Evolutionary conservation across 2,888 invertebrate species (phyloP).

Genomic region (Eupithecia tripunctaria): DNA sequence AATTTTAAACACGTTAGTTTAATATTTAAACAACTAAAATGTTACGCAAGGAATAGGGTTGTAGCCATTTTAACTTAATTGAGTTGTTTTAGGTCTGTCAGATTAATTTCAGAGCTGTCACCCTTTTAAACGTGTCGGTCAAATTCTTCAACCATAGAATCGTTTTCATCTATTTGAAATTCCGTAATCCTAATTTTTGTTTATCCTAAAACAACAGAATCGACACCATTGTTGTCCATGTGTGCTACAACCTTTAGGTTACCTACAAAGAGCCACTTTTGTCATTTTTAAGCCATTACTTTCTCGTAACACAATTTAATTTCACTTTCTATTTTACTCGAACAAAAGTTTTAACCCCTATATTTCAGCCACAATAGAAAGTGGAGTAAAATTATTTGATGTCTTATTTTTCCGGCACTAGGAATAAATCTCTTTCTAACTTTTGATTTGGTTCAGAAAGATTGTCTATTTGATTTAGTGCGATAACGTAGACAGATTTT

Average conservation of each 20-base stretch:
- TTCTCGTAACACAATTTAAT: conserved; percentile 40
- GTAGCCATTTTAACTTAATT: too few relatives aligned
- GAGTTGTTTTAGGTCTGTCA: too few relatives aligned
- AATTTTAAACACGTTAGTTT: too few relatives aligned
- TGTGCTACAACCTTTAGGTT: neutral
- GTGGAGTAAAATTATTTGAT: conserved; percentile 43
- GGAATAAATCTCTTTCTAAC: conserved; percentile 48
- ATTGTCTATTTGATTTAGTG: conserved; percentile 44
- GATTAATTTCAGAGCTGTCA: too few relatives aligned
- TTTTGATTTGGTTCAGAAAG: conserved; percentile 44
- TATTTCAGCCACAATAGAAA: conserved; percentile 42
- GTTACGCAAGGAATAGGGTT: too few relatives aligned
- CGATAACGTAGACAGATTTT: conserved; percentile 32
- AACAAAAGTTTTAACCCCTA: conserved; percentile 42
- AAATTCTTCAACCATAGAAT: too few relatives aligned
- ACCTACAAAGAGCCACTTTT: conserved; percentile 27
- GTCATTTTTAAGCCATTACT: conserved; percentile 27
- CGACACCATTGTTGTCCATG: neutral
- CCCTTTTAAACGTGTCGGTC: too few relatives aligned
- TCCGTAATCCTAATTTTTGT: too few relatives aligned
- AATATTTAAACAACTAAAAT: too few relatives aligned
- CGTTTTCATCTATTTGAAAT: too few relatives aligned
- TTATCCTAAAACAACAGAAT: too few relatives aligned
- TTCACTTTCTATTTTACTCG: conserved; percentile 42
- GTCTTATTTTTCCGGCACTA: conserved; percentile 40